phyloP scores from a whole-genome alignment of 2,797 vertebrate genomes.

The Sebastes wilsoni region DNA sequence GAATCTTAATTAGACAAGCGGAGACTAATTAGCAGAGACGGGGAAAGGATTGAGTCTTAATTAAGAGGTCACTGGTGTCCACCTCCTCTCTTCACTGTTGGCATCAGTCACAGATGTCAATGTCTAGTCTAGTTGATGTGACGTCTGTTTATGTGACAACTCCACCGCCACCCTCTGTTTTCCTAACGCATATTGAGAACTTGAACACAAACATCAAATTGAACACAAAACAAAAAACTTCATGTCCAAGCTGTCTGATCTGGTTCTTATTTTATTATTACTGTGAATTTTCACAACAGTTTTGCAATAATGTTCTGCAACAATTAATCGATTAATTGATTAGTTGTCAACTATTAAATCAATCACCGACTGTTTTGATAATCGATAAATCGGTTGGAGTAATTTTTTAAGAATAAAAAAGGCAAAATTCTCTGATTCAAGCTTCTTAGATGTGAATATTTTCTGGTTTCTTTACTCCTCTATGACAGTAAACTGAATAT shows the following conservation, averaged over 20 bases:
- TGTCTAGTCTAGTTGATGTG: neutral
- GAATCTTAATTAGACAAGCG: slow-evolving; percentile 71
- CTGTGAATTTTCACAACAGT: neutral
- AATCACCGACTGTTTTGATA: neutral
- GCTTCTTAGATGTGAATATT: neutral
- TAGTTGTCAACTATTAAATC: no score
- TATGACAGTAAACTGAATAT: neutral
- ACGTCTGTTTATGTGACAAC: slow-evolving; percentile 14
- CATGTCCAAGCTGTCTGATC: neutral
- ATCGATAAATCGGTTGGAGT: neutral
- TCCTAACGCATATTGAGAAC: neutral
- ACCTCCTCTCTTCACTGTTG: slow-evolving; percentile 27
- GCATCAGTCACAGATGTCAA: slow-evolving; percentile 36
- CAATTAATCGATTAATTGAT: neutral
- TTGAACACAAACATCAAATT: neutral
- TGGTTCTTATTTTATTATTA: neutral
- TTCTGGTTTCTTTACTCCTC: neutral
- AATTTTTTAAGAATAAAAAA: neutral
- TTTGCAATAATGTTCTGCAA: neutral
- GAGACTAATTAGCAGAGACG: slow-evolving; percentile 71
- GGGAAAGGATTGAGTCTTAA: slow-evolving; percentile 64
- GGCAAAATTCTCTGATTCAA: no score
- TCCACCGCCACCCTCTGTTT: neutral
- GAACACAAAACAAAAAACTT: neutral
- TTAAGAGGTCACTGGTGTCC: slow-evolving; percentile 59